phyloP scores from a whole-genome alignment of 2,888 invertebrate species.

The Tholera decimalis region DNA sequence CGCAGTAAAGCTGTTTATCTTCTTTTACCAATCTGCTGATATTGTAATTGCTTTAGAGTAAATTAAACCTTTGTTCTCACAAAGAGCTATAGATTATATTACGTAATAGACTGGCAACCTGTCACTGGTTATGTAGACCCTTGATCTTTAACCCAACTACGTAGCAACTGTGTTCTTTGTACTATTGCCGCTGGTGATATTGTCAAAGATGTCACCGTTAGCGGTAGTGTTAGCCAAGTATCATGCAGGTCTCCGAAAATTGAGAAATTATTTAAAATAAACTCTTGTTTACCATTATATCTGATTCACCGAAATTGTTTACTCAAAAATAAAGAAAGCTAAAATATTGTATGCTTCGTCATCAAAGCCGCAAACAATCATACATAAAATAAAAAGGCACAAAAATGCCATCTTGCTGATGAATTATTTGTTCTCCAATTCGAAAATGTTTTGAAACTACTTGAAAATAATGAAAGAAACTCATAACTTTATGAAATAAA shows the following conservation, averaged over 20 bases:
- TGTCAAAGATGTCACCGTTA: constrained; percentile 2
- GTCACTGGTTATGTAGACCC: constrained; percentile 35
- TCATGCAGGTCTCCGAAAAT: constrained; percentile 1
- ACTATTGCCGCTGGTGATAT: constrained; percentile 5
- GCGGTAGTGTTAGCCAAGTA: neutral
- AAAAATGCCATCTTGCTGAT: constrained; percentile 15
- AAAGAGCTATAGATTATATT: constrained; percentile 18
- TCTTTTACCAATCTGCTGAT: neutral
- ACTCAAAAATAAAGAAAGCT: constrained; percentile 38
- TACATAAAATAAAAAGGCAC: constrained; percentile 5
- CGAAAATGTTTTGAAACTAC: constrained; percentile 29
- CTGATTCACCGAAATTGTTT: constrained; percentile 8
- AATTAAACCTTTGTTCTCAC: constrained; percentile 13
- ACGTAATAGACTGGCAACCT: constrained; percentile 34
- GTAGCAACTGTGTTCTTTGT: constrained; percentile 20
- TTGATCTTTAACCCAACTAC: constrained; percentile 27
- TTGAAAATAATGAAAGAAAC: constrained; percentile 12
- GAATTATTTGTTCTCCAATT: constrained; percentile 34
- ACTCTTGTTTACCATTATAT: neutral
- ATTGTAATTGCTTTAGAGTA: neutral
- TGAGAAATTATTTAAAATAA: constrained; percentile 8
- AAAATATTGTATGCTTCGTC: constrained; percentile 25
- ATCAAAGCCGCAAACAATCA: constrained; percentile 22
- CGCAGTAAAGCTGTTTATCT: neutral
- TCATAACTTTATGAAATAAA: constrained; percentile 26